Evolutionary conservation across 2,888 invertebrate species (phyloP), one percentile per base, ranked within the genome.

Genomic region (Villa cingulata): DNA sequence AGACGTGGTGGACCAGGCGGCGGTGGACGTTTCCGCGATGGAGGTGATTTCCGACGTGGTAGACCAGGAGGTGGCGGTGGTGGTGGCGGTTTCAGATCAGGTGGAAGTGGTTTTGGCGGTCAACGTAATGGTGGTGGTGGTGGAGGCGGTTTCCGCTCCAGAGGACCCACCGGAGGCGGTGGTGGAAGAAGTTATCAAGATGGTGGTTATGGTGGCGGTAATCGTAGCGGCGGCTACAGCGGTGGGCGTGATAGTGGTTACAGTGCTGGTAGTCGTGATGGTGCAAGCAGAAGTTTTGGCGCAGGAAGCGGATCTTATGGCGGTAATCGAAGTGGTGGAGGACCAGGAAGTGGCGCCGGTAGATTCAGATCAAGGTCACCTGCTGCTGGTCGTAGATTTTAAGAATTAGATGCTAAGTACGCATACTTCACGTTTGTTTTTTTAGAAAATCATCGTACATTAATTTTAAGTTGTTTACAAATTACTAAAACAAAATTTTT

Each of bases 61-160:
- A 73, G 80, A 54, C 76, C 79, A 55, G 75, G 76, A 45, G 72
- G 78, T 51, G 54, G 55, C 48, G 71, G 55, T 12, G 14, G 48
- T 34, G 62, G 64, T 12, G 49, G 48, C 7, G 48, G 49, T 15
- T 42, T 42, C 38, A 75, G 78, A 54, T 75, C 75, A 58, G 38
- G 47, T 38, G 60, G 66, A 38, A 63, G 67, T 54, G 70, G 73
- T 47, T 43, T 42, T 29, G 47, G 47, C 3, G 47, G 47, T n/a
- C 68, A 74, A 66, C 41, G 61, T 61, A 48, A 62, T 62, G 49
- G 62, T 48, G 62, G 70, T 50, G 70, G 72, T 49, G 49, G 44
- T 23, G 40, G 40, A 37, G 58, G 65, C 46, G 70, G 77, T 17
- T 75, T 78, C 51, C 71, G 75, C 41, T 38, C 38, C 4, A 37